phyloP scores from a whole-genome alignment of 2,113 vertebrate genomes.

The Dasypus novemcinctus region DNA sequence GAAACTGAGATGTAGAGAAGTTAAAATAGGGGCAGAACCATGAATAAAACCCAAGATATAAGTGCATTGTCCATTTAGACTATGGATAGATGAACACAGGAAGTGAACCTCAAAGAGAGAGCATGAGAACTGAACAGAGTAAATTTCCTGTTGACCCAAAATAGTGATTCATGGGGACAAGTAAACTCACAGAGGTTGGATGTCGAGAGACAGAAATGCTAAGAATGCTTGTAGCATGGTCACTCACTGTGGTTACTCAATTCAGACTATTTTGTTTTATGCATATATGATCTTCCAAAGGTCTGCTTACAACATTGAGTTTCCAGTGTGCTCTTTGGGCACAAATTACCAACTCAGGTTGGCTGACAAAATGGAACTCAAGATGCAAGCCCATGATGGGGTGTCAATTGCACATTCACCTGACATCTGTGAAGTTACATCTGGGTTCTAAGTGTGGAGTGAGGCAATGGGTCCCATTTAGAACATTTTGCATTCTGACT shows the following conservation, averaged over 20 bases:
- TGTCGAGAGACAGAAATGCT: neutral
- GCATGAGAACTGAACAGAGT: neutral
- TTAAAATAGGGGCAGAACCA: neutral
- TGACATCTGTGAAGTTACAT: neutral
- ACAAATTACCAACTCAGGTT: neutral
- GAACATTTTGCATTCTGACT: neutral
- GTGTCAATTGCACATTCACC: neutral
- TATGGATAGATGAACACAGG: neutral
- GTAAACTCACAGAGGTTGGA: neutral
- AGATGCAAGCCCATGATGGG: neutral
- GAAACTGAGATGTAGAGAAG: neutral
- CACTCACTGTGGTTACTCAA: fast-evolving
- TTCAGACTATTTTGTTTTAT: neutral
- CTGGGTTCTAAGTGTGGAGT: neutral
- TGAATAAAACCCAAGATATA: neutral
- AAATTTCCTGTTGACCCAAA: neutral
- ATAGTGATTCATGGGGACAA: neutral
- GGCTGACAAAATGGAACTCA: neutral
- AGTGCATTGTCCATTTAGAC: neutral
- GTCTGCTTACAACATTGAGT: neutral
- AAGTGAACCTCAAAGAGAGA: neutral
- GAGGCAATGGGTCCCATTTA: neutral
- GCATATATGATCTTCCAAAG: neutral
- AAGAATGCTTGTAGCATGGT: neutral
- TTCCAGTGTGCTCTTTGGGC: neutral